phyloP scores from a whole-genome alignment of 2,797 vertebrate species.

The Myripristis murdjan region DNA sequence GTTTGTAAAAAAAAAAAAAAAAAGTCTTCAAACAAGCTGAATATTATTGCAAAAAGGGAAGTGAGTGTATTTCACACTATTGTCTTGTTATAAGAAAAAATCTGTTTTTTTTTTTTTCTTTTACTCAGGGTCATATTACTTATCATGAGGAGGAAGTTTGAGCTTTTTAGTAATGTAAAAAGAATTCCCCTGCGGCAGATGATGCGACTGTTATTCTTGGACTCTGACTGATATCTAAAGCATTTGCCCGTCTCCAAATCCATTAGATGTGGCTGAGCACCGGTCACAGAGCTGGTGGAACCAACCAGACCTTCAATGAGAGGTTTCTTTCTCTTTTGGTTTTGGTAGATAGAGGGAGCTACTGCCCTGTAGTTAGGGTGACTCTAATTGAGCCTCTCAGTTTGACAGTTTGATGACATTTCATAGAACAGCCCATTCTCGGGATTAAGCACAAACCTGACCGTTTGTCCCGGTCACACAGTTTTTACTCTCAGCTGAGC shows the following conservation, averaged over 20 bases:
- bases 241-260: background rate
- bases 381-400: conserved; percentile 29
- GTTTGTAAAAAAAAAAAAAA: no score
- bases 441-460: conserved; percentile 2
- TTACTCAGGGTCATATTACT: background rate
- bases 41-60: background rate
- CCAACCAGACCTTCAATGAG: background rate
- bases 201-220: background rate
- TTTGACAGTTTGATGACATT: conserved; percentile 48
- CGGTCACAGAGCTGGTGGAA: background rate
- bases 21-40: background rate
- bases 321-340: conserved; percentile 47
- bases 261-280: conserved; percentile 2
- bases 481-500: conserved; percentile 23
- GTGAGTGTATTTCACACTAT: no score
- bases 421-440: conserved; percentile 32
- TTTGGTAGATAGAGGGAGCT: conserved; percentile 81
- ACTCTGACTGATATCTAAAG: background rate
- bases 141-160: background rate
- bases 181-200: background rate
- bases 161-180: background rate
- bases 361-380: conserved; percentile 62
- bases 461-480: conserved; percentile 14
- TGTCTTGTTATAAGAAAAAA: no score
- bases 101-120: no score